Evolutionary conservation across 1,140 invertebrate genomes (phyloP).

Genomic region (Centruroides vittatus): DNA sequence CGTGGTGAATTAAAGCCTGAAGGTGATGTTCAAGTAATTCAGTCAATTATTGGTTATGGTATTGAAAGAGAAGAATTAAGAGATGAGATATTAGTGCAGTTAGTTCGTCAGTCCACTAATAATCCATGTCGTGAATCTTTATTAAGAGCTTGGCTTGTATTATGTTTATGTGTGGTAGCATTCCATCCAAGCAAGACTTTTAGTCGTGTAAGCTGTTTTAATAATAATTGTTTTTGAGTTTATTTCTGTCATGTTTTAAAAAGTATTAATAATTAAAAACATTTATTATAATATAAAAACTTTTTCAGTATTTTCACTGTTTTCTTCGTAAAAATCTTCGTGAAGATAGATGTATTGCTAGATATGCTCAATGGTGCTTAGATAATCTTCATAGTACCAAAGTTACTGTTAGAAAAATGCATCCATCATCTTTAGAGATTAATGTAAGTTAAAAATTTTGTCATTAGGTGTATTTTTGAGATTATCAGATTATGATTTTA

Average conservation of each 20-base stretch:
- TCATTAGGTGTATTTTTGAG: no score
- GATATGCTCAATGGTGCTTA: conserved; percentile 83
- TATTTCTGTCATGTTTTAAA: background rate
- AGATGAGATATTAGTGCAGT: conserved; percentile 79
- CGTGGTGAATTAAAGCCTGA: conserved; percentile 68
- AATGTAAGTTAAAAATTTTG: conserved; percentile 42
- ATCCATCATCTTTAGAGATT: conserved; percentile 83
- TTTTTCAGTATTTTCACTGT: conserved; percentile 50
- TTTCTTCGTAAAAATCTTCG: conserved; percentile 57
- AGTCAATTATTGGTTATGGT: conserved; percentile 67
- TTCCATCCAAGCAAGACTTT: conserved; percentile 83
- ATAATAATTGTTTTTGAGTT: background rate
- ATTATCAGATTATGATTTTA: no score
- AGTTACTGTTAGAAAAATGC: conserved; percentile 53
- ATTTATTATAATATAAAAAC: conserved; percentile 1
- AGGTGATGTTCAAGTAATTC: conserved; percentile 62
- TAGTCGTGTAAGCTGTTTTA: conserved; percentile 40
- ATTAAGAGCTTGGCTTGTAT: conserved; percentile 61
- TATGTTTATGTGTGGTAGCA: conserved; percentile 75
- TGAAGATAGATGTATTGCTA: conserved; percentile 47
- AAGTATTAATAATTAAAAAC: background rate
- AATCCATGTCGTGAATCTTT: conserved; percentile 66
- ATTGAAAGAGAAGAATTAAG: conserved; percentile 74
- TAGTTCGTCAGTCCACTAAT: conserved; percentile 66
- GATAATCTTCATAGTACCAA: conserved; percentile 81